Evolutionary conservation across 2,113 vertebrate species (phyloP), one percentile per base, ranked within the genome.

Genomic region (Trematocara stigmaticum): DNA sequence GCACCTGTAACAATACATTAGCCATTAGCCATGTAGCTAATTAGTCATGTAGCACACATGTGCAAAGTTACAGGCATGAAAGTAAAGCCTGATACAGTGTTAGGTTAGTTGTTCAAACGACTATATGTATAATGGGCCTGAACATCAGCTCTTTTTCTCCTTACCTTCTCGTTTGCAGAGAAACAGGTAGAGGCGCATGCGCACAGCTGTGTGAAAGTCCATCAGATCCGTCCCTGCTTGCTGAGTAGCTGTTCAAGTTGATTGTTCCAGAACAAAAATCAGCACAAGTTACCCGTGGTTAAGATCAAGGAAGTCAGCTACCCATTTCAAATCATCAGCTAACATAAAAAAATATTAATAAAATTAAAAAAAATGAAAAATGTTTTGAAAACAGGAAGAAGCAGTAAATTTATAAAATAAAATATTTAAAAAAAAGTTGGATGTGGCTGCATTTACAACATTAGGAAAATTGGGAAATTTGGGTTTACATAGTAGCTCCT

Each of bases 41-140:
- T 61, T 35, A 61, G 57, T 10, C 57, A 61, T n/a, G 64, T 42
- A 69, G 64, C 64, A 69, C 64, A 69, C 7, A 42, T 69, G 38
- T 6, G 11, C 35, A 69, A 23, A 40, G 35, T 8, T 69, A 23
- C 34, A 66, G 34, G 6, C 35, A 66, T 66, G 38, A 69, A 69
- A 69, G 38, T 40, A 69, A 69, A 69, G 64, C 5, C n/a, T 23
- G 38, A 40, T 23, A 69, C 38, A 66, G 10, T 12, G 34, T 12
- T 66, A 20, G 7, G 4, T 13, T 69, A 69, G n/a, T 20, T 69
- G 38, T 71, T 71, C 64, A 26, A 6, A 3, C 38, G 38, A 71
- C 20, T 42, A 23, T 69, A 23, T 69, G 20, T 66, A 66, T 38
- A 66, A n/a, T 3, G 34, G 38, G 20, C 38, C 5, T 69, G 64